Evolutionary conservation across 1,140 invertebrate genomes (phyloP).

Genomic region (Gonatopus flavifemur): DNA sequence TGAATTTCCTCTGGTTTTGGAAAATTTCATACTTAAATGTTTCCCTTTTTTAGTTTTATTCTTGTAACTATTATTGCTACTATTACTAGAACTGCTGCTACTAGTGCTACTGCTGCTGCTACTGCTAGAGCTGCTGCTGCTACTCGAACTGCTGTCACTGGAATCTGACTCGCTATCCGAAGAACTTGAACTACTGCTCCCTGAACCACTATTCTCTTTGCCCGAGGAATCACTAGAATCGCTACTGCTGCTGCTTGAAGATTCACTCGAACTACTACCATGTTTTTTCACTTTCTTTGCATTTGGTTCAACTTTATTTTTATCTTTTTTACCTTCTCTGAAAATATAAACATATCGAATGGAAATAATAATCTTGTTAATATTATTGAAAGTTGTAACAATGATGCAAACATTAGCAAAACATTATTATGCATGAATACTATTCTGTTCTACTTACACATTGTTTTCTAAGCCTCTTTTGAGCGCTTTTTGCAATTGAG

Average conservation of each 20-base stretch:
- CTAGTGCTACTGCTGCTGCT: conserved; percentile 20
- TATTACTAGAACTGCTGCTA: conserved; percentile 17
- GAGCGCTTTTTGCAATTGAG: conserved; percentile 74
- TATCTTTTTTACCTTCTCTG: conserved; percentile 22
- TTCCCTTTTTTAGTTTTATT: no score
- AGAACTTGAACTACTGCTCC: conserved; percentile 28
- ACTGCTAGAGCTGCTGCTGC: conserved; percentile 28
- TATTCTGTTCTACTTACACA: conserved; percentile 25
- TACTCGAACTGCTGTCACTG: conserved; percentile 34
- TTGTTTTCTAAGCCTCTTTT: conserved; percentile 57
- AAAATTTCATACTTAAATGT: no score
- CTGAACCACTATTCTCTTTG: conserved; percentile 31
- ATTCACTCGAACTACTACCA: conserved; percentile 30
- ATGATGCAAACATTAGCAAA: not conserved
- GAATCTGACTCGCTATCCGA: conserved; percentile 39
- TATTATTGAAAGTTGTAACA: not conserved
- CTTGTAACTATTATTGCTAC: conserved; percentile 4
- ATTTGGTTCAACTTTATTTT: conserved; percentile 19
- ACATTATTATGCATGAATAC: not conserved
- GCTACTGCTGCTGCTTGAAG: conserved; percentile 24
- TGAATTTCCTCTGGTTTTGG: no score
- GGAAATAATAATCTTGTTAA: not conserved
- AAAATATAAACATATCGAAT: not conserved
- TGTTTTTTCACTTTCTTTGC: conserved; percentile 28
- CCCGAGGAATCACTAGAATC: conserved; percentile 24